Base-by-base conservation (phyloP, 2,797 vertebrate species). In the Heliangelus exortis region DNA sequence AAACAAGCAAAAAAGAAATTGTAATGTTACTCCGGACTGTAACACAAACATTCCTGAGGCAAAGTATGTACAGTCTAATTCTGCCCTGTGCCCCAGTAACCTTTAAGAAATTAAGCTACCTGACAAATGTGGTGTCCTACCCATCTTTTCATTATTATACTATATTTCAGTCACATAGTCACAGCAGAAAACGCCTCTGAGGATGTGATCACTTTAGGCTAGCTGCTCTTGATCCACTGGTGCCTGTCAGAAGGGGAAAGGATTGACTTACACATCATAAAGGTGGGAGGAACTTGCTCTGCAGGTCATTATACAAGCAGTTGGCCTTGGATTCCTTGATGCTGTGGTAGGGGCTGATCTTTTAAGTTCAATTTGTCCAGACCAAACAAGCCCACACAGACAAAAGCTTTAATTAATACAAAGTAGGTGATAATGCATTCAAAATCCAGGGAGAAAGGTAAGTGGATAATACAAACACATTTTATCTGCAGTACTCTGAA, bases 401-500 rank as follows among this genome's bases (percentile, higher is more conserved):
- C 48, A 69, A 88, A 89, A 84, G 47, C 31, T 85, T 88, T 83
- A 86, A 89, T 92, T 91, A 94, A 81, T 89, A 77, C 11, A 84
- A 84, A 59, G 23, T 36, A 58, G 86, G 50, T 68, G 69, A 72
- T 68, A 91, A 93, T 84, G 48, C 33, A 84, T 75, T 75, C 10
- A 16, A 75, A 71, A 90, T 65, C 5, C 39, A 75, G 20, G 28
- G 74, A 67, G 85, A 96, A 92, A 88, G 47, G n/a, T 82, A 78
- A 81, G 45, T 67, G 66, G 29, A 54, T 91, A 94, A 67, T 86
- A 79, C 29, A 88, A 96, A 88, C 79, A 88, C 19, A 85, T 81
- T 93, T 92, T 82, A 43, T 66, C 93, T 93, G 82, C 87, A 73
- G 55, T 43, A 55, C 59, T 93, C 69, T 88, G 73, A 90, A 96